Evolutionary conservation across 2,888 invertebrate genomes (phyloP).

Genomic region (Conistra vaccinii): DNA sequence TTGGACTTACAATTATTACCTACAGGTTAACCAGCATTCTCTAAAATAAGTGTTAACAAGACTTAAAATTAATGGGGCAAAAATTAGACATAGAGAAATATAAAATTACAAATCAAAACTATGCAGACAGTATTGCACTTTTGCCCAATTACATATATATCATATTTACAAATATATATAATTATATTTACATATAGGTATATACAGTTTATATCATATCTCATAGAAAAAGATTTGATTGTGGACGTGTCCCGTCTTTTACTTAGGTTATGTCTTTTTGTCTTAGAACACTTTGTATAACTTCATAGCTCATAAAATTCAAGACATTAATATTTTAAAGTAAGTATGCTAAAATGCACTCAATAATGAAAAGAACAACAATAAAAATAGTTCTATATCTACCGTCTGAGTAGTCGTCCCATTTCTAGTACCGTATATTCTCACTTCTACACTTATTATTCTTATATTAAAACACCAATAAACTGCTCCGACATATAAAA

Average conservation of each 20-base stretch:
- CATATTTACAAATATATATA: neutral
- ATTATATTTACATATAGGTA: no score
- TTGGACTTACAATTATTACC: neutral
- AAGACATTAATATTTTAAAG: neutral
- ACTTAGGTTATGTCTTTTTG: no score
- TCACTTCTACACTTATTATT: conserved; percentile 2
- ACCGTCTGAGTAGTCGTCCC: conserved; percentile 39
- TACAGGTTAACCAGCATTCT: neutral
- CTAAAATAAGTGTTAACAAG: no score
- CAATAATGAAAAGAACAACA: neutral
- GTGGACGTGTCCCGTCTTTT: neutral
- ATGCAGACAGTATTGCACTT: neutral
- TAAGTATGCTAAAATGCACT: neutral
- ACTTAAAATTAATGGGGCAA: neutral
- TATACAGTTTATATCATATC: neutral
- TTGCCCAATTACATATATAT: neutral
- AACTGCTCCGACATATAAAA: conserved; percentile 5
- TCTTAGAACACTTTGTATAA: neutral
- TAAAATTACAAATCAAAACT: no score
- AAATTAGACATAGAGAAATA: neutral
- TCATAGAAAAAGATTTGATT: no score
- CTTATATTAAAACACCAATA: neutral
- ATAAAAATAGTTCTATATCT: conserved; percentile 1
- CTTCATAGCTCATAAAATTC: neutral
- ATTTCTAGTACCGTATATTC: conserved; percentile 10